These are phyloP conservation scores for Rhyacophila brunnea DNA, from an alignment of 1,140 invertebrate species.

Conservation along the genomic window DNA sequence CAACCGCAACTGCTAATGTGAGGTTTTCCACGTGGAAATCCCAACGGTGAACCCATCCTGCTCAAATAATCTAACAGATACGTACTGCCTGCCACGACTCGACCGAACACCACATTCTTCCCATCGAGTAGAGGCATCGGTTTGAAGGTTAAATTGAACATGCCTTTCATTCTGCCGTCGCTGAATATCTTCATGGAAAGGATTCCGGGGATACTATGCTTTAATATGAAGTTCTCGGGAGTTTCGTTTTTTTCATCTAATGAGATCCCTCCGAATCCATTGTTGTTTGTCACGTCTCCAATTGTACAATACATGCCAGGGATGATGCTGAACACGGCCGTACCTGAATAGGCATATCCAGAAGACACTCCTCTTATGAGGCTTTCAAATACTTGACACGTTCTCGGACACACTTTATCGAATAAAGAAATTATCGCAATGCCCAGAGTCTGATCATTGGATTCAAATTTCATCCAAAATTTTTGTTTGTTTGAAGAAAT, in stretches of 20 bases:
- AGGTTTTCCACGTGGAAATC: slow-evolving; percentile 8
- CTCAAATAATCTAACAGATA: slow-evolving; percentile 5
- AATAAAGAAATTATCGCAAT: slow-evolving; percentile 10
- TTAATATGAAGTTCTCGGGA: slow-evolving; percentile 42
- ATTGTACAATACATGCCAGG: slow-evolving; percentile 47
- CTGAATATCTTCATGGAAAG: slow-evolving; percentile 46
- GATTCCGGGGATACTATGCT: slow-evolving; percentile 49
- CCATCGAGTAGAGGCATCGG: slow-evolving; percentile 48
- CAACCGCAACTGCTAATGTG: slow-evolving; percentile 8
- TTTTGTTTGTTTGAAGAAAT: slow-evolving; percentile 2
- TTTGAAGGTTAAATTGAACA: slow-evolving; percentile 52
- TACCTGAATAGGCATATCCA: slow-evolving; percentile 11
- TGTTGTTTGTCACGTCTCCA: slow-evolving; percentile 48
- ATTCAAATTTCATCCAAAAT: slow-evolving; percentile 18
- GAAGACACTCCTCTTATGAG: slow-evolving; percentile 1
- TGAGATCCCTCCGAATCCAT: slow-evolving; percentile 45
- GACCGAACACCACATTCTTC: slow-evolving; percentile 50
- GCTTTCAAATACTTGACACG: slow-evolving; percentile 11
- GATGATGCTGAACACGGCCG: slow-evolving; percentile 39
- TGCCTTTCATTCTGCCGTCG: slow-evolving; percentile 42
- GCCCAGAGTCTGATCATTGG: slow-evolving; percentile 10
- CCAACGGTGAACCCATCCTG: slow-evolving; percentile 14
- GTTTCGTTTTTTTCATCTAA: slow-evolving; percentile 35
- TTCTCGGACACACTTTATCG: slow-evolving; percentile 12
- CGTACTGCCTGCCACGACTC: slow-evolving; percentile 24